phyloP scores from a whole-genome alignment of 2,113 vertebrate species.

The Atrichornis clamosus region DNA sequence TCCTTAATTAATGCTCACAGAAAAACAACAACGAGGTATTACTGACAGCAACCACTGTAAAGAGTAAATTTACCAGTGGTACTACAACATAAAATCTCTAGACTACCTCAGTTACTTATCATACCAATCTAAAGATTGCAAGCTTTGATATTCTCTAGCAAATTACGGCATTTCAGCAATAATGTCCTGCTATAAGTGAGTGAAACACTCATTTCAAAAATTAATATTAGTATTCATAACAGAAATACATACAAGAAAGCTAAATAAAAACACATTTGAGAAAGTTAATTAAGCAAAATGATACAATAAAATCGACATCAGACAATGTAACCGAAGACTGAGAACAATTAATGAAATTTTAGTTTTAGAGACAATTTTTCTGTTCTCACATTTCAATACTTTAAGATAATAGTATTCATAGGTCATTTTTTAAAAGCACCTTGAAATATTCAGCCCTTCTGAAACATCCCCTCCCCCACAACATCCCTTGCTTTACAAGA shows the following conservation, averaged over 20 bases:
- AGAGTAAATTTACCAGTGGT: background rate
- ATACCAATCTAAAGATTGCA: background rate
- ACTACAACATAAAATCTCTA: background rate
- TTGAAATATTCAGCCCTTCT: background rate
- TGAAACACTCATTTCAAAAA: background rate
- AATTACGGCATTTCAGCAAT: background rate
- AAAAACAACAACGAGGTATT: background rate
- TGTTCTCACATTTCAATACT: background rate
- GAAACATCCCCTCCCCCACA: no score
- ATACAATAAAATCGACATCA: background rate
- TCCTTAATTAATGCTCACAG: background rate
- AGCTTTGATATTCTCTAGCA: background rate
- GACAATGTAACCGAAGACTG: background rate
- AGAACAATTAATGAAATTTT: background rate
- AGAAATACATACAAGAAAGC: background rate
- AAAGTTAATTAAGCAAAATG: background rate
- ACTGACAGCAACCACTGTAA: background rate
- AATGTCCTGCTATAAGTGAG: background rate
- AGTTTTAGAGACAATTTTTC: background rate
- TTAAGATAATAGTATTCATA: background rate
- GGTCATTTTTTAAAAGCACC: background rate
- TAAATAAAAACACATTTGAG: background rate
- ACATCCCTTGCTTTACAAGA: background rate
- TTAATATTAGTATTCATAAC: background rate
- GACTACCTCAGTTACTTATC: background rate